A percentile compares a stretch with the other conserved stretches of the same genome.
These are phyloP conservation scores for Fragum fragum DNA, from an alignment of 2,888 invertebrate genomes.

Conservation along the genomic window DNA sequence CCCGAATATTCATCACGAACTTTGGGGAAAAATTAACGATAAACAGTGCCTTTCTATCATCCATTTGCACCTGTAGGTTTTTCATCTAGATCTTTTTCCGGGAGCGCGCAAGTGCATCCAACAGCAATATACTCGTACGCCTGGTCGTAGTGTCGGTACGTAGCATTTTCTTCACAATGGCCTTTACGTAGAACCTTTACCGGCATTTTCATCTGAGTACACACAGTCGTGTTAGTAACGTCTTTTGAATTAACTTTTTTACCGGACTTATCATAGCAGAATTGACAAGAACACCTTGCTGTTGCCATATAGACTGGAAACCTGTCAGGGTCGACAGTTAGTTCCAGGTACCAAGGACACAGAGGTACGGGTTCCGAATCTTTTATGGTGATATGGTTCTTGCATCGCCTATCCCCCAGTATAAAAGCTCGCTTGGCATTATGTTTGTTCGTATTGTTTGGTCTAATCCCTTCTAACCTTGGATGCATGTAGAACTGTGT, in stretches of 20 bases:
- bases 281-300: neutral
- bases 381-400: neutral
- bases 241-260: neutral
- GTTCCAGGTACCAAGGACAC: neutral
- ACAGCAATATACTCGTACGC: neutral
- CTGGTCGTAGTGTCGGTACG: neutral
- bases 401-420: neutral
- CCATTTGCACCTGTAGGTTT: no score
- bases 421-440: neutral
- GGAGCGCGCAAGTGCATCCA: neutral
- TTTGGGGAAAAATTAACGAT: no score
- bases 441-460: neutral
- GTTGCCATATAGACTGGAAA: slow-evolving; percentile 5
- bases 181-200: neutral
- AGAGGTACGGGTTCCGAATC: neutral
- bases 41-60: no score
- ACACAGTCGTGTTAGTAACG: neutral
- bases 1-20: no score
- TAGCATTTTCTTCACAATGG: neutral
- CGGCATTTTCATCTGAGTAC: neutral
- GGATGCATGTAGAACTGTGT: neutral
- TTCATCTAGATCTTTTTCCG: no score
- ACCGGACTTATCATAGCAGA: neutral
- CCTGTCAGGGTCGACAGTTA: neutral
- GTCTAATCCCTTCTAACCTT: neutral